phyloP scores from a whole-genome alignment of 1,140 invertebrate genomes.

The Campodea augens region DNA sequence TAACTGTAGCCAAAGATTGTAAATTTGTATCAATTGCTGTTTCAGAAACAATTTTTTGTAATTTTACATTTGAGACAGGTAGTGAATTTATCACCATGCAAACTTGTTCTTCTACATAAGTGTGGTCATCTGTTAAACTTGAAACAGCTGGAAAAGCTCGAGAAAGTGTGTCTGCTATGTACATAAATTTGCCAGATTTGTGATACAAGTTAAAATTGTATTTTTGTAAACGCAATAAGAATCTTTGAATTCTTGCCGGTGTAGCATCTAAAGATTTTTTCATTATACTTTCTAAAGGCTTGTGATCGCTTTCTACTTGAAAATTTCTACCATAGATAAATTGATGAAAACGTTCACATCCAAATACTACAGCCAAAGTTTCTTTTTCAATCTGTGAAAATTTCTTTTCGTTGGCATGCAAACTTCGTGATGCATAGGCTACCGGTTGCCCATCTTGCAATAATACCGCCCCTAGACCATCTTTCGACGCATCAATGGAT shows the following conservation, averaged over 20 bases:
- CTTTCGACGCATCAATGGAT: conserved; percentile 19
- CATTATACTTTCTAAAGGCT: conserved; percentile 21
- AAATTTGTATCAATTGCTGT: neutral
- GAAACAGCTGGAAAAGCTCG: conserved; percentile 12
- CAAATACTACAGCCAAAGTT: conserved; percentile 20
- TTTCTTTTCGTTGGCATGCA: conserved; percentile 19
- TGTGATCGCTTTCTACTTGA: conserved; percentile 20
- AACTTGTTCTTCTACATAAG: conserved; percentile 9
- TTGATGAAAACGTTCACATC: conserved; percentile 21
- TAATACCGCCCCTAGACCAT: conserved; percentile 22
- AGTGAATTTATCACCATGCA: neutral
- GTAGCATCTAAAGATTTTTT: conserved; percentile 22
- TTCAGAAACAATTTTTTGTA: neutral
- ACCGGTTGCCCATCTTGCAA: conserved; percentile 23
- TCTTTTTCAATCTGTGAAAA: conserved; percentile 27
- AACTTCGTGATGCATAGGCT: conserved; percentile 20
- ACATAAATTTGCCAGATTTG: conserved; percentile 9
- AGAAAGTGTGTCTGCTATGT: conserved; percentile 22
- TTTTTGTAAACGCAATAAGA: conserved; percentile 22
- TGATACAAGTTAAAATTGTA: conserved; percentile 20
- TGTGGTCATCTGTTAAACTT: neutral
- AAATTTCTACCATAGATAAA: conserved; percentile 22
- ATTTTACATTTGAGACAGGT: neutral
- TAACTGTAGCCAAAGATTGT: neutral
- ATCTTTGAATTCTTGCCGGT: conserved; percentile 23